These are phyloP conservation scores for Ypsolopha scabrella DNA, from an alignment of 2,888 invertebrate species.

Conservation along the genomic window DNA sequence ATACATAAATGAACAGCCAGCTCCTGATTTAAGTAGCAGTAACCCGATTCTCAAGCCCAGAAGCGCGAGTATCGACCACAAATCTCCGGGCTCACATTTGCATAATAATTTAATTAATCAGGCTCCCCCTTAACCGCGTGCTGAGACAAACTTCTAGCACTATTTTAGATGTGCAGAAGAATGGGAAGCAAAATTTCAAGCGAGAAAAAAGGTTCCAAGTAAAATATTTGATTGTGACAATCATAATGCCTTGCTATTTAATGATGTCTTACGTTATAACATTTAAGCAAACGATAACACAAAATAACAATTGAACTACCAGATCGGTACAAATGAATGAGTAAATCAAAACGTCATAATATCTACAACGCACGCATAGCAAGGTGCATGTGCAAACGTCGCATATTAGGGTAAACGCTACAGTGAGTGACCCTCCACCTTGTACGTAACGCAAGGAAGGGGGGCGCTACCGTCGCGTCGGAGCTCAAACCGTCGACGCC, in stretches of 20 bases:
- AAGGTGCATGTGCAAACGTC: background rate
- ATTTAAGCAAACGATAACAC: too few relatives aligned
- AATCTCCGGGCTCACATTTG: conserved; percentile 42
- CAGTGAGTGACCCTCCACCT: conserved; percentile 23
- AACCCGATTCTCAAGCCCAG: too few relatives aligned
- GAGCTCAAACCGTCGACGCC: conserved; percentile 33
- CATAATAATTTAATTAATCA: conserved; percentile 63
- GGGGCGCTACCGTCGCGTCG: conserved; percentile 21
- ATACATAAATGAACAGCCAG: too few relatives aligned
- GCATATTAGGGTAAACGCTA: conserved; percentile 4
- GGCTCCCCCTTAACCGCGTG: conserved; percentile 18
- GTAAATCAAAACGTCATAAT: conserved; percentile 4
- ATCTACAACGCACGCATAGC: background rate
- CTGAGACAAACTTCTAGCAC: too few relatives aligned
- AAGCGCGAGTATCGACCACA: conserved; percentile 35
- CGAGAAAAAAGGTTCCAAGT: too few relatives aligned
- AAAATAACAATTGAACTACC: background rate
- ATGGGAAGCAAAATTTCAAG: too few relatives aligned
- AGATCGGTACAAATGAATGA: background rate
- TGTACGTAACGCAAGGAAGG: conserved; percentile 35
- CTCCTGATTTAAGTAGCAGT: too few relatives aligned
- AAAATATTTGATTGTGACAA: too few relatives aligned
- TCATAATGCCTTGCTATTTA: too few relatives aligned
- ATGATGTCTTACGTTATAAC: too few relatives aligned
- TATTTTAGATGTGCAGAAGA: too few relatives aligned